Base-by-base conservation (phyloP, 2,113 vertebrate species). In the Rhinolophus ferrumequinum region DNA sequence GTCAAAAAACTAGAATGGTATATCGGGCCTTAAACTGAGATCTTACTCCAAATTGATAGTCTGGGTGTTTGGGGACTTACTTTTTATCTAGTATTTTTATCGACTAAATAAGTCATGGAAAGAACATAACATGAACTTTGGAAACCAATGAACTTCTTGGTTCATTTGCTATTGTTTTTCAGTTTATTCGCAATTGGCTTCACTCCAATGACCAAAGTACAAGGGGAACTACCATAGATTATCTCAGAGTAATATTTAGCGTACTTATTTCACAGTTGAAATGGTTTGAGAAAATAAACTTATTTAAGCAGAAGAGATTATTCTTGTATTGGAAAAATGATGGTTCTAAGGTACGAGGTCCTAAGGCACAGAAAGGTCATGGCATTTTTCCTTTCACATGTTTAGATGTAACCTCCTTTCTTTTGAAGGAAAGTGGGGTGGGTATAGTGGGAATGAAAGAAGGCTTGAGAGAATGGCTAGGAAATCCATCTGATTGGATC, bases 191-290 rank as follows among this genome's bases (percentile, higher is more conserved):
- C 88, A 83, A 58, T 75, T 93, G 70, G 67, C 75, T 92, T 87
- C 13, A 67, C n/a, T 88, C 47, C 5, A 79, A 44, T 90, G 73
- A 62, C 47, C 28, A 47, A 90, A 70, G 56, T 82, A 72, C 35
- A n/a, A 33, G 54, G 16, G 26, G 64, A 94, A 58, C 12, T 24
- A 52, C 18, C 28, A 26, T 52, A 52, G 69, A 70, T 73, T 60
- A 77, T 70, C 26, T 90, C 54, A 93, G 16, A 82, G 52, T 70
- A 82, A 64, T 62, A 77, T 83, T 96, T 86, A 77, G 81, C 67
- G 82, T 66, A 89, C 60, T 94, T 86, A 73, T 79, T 94, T 96
- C 14, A 70, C 26, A 88, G 70, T n/a, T 52, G 19, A 54, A 94
- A 95, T 72, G 56, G 11, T 83, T 82, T 86, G 52, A 30, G 11